Percentiles rank a stretch among this genome's conserved stretches.
phyloP scores from a whole-genome alignment of 1,140 invertebrate species.

The Nasonia giraulti region DNA sequence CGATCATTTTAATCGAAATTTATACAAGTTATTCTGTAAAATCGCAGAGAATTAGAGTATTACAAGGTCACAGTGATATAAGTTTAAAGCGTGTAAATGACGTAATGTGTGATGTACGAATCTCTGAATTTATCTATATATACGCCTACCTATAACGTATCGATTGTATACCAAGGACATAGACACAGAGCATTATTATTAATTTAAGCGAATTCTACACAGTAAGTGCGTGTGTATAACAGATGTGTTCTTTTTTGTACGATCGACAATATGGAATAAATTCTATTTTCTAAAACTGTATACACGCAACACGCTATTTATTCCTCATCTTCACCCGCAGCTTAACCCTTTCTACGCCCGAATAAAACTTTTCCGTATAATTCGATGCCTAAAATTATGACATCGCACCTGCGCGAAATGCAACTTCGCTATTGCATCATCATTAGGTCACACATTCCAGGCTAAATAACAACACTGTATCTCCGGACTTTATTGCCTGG shows the following conservation, averaged over 20 bases:
- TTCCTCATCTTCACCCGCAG: not conserved
- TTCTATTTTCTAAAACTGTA: not conserved
- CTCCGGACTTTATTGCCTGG: not conserved
- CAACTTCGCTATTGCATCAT: conserved; percentile 13
- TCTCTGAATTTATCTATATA: conserved; percentile 22
- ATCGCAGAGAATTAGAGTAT: conserved; percentile 12
- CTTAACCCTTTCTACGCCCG: not conserved
- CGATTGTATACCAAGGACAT: not conserved
- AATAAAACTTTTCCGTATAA: not conserved
- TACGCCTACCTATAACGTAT: not conserved
- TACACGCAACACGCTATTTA: not conserved
- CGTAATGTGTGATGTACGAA: conserved; percentile 33
- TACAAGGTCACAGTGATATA: conserved; percentile 46
- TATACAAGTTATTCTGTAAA: not conserved
- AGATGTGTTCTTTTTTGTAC: conserved; percentile 23
- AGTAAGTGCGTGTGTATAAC: not conserved
- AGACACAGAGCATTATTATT: conserved; percentile 30
- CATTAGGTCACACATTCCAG: not conserved
- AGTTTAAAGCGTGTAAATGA: conserved; percentile 39
- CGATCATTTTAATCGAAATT: too few relatives aligned
- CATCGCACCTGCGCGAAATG: not conserved
- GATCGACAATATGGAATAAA: conserved; percentile 35
- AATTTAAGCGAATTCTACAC: conserved; percentile 12
- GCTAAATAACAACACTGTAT: conserved; percentile 1
- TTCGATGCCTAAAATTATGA: conserved; percentile 29